Percentiles rank a stretch among this genome's conserved stretches.
phyloP scores from a whole-genome alignment of 2,113 vertebrate genomes.

The Trematomus loennbergii region DNA sequence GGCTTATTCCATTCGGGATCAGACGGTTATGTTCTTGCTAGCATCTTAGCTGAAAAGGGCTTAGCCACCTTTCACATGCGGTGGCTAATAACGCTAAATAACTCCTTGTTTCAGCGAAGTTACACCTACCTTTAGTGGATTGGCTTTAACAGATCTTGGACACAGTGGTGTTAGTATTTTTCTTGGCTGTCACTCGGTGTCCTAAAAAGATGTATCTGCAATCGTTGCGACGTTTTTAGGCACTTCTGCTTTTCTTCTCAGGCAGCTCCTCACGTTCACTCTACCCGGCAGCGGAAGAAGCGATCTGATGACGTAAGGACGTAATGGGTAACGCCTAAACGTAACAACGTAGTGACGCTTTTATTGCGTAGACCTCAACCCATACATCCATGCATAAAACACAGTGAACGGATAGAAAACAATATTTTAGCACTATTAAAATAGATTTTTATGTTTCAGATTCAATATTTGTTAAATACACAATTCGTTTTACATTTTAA shows the following conservation, averaged over 20 bases:
- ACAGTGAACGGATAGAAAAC: too few relatives aligned
- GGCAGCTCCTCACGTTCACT: constrained; percentile 46
- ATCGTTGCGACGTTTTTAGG: not conserved
- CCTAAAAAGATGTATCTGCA: not conserved
- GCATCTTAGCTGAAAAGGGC: constrained; percentile 22
- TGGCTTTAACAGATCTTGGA: constrained; percentile 1
- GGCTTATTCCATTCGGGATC: accelerated
- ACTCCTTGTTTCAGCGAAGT: not conserved
- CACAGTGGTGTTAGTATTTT: not conserved
- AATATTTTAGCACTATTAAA: too few relatives aligned
- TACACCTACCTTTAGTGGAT: constrained; percentile 45
- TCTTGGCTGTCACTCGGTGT: not conserved
- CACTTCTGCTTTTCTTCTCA: constrained; percentile 61
- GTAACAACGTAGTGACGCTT: constrained; percentile 1
- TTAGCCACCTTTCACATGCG: constrained; percentile 33
- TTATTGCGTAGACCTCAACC: not conserved
- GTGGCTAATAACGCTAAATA: not conserved
- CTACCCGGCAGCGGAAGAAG: constrained; percentile 70
- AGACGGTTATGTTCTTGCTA: constrained; percentile 11
- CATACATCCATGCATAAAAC: too few relatives aligned
- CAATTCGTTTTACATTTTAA: too few relatives aligned
- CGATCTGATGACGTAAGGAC: constrained; percentile 40
- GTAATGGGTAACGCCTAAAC: constrained; percentile 48
- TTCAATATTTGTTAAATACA: too few relatives aligned
- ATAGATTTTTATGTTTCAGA: too few relatives aligned